phyloP scores from a whole-genome alignment of 2,888 invertebrate genomes.

The Gibbula magus region DNA sequence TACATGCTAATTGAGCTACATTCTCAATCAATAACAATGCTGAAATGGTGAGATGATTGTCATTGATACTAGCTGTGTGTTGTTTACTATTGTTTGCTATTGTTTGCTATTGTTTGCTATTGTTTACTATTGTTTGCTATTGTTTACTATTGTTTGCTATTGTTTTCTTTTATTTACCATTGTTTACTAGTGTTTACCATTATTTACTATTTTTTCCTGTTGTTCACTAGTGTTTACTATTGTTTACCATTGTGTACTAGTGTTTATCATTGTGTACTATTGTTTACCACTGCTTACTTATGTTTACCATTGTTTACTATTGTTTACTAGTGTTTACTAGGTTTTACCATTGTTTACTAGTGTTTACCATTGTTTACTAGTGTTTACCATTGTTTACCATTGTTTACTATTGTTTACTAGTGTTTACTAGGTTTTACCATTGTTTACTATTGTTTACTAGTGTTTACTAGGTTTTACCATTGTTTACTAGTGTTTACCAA shows the following conservation, averaged over 20 bases:
- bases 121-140: neutral
- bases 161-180: neutral
- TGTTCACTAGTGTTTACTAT: neutral
- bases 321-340: neutral
- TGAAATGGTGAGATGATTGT: neutral
- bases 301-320: neutral
- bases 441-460: neutral
- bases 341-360: neutral
- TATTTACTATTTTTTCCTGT: neutral
- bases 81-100: neutral
- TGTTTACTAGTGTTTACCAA: neutral
- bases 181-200: neutral
- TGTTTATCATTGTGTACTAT: neutral
- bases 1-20: neutral
- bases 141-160: neutral
- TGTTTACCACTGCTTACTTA: no score
- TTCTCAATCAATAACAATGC: neutral
- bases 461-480: neutral
- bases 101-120: neutral
- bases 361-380: neutral
- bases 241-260: neutral
- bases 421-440: neutral
- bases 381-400: neutral
- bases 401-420: neutral
- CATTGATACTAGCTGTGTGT: neutral